phyloP scores from a whole-genome alignment of 2,888 invertebrate genomes.

The Pandemis corylana region DNA sequence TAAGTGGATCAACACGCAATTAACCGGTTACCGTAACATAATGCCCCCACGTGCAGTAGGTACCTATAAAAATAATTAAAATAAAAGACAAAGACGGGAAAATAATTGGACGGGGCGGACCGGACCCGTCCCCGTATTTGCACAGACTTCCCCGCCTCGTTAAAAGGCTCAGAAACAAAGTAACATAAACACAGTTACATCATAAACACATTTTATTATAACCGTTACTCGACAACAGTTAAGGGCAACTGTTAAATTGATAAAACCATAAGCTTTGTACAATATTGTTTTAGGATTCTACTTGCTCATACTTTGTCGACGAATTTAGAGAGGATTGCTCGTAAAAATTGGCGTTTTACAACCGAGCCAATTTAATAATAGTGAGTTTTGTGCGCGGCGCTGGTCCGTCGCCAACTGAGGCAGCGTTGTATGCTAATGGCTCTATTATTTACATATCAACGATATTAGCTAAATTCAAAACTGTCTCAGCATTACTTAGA shows the following conservation, averaged over 20 bases:
- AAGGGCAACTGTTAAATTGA: constrained; percentile 40
- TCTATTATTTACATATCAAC: constrained; percentile 33
- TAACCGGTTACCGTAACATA: background rate
- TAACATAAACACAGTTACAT: constrained; percentile 27
- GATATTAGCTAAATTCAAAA: constrained; percentile 11
- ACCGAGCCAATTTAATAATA: constrained; percentile 39
- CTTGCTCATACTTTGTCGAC: constrained; percentile 41
- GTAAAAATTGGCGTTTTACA: constrained; percentile 41
- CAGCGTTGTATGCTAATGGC: constrained; percentile 22
- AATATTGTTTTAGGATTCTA: constrained; percentile 42
- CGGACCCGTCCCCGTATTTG: constrained; percentile 4
- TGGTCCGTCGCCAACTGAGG: constrained; percentile 27
- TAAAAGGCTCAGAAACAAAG: constrained; percentile 25
- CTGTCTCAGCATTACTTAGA: background rate
- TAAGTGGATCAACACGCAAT: too few relatives aligned
- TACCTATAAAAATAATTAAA: constrained; percentile 10
- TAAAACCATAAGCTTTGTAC: constrained; percentile 41
- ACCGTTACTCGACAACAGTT: constrained; percentile 33
- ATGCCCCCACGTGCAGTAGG: background rate
- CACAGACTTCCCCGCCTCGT: constrained; percentile 1
- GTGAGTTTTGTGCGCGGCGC: constrained; percentile 29
- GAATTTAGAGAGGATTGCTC: constrained; percentile 36
- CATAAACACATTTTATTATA: constrained; percentile 41
- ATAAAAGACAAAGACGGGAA: constrained; percentile 21
- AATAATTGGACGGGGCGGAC: constrained; percentile 8